Percentiles rank a stretch among this genome's conserved stretches.
Conservation (phyloP, 2,888 invertebrate species). For the Noctua comes region DNA sequence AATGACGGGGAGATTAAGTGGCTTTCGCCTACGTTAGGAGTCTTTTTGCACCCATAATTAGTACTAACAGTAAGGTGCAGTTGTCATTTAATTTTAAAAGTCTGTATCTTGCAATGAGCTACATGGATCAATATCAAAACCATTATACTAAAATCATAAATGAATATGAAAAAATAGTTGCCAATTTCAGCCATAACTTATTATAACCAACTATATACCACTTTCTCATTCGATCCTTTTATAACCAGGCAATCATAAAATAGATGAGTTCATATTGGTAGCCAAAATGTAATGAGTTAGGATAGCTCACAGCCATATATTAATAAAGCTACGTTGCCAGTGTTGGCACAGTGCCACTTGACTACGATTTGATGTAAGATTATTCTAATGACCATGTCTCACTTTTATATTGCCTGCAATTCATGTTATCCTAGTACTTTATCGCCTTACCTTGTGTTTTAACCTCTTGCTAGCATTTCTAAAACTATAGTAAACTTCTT, state of each 20-base stretch:
- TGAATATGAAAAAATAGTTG: background rate
- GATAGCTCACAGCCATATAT: slow-evolving; percentile 25
- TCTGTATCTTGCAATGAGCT: background rate
- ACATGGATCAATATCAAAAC: background rate
- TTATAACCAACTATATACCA: background rate
- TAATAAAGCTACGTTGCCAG: slow-evolving; percentile 20
- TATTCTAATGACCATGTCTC: slow-evolving; percentile 41
- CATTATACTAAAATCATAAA: background rate
- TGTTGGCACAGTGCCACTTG: slow-evolving; percentile 44
- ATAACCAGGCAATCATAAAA: slow-evolving; percentile 42
- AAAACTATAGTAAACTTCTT: background rate
- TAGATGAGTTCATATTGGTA: slow-evolving; percentile 10
- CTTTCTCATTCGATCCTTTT: slow-evolving; percentile 6
- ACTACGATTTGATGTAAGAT: slow-evolving; percentile 39
- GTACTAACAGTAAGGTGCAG: background rate
- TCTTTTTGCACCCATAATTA: background rate
- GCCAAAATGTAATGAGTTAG: slow-evolving; percentile 37
- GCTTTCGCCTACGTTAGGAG: background rate
- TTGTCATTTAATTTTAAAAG: background rate
- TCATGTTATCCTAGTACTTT: slow-evolving; percentile 40
- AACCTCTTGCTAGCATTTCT: background rate
- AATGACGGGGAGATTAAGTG: background rate
- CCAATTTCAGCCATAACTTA: background rate
- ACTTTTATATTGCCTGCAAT: slow-evolving; percentile 26
- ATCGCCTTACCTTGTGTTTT: background rate